Percentiles rank a stretch among this genome's conserved stretches.
These are phyloP conservation scores for Oreocharis arfaki DNA, from an alignment of 2,113 vertebrate genomes.

Conservation along the genomic window DNA sequence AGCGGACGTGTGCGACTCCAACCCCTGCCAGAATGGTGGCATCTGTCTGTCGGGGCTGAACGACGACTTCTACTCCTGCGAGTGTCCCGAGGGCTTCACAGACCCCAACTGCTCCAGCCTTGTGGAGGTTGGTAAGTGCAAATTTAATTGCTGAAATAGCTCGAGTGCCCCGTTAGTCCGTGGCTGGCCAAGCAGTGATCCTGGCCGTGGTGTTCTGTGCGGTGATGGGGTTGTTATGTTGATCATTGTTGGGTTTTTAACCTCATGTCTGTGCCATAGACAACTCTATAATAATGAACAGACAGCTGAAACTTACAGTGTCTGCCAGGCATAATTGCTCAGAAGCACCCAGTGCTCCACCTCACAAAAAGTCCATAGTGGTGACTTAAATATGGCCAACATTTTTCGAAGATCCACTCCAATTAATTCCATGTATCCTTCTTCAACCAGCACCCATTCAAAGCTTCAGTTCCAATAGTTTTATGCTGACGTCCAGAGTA, in stretches of 20 bases:
- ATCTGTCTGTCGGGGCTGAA: slow-evolving; percentile 69
- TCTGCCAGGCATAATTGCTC: neutral
- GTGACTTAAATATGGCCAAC: neutral
- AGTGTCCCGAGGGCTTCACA: slow-evolving; percentile 76
- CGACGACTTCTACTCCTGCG: slow-evolving; percentile 73
- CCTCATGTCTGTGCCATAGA: neutral
- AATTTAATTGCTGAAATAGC: slow-evolving; percentile 1
- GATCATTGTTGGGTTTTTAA: neutral
- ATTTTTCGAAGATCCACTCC: neutral
- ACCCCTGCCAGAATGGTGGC: slow-evolving; percentile 77
- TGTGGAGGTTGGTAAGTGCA: slow-evolving; percentile 85
- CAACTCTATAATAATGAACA: neutral
- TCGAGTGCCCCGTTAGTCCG: rapidly evolving
- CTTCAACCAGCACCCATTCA: neutral
- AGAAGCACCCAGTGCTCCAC: neutral
- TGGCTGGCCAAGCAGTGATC: neutral
- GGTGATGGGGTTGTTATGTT: neutral
- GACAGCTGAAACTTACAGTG: neutral
- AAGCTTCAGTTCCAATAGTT: neutral
- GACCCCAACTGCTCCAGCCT: slow-evolving; percentile 76
- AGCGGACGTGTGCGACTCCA: slow-evolving; percentile 74
- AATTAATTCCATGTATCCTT: neutral
- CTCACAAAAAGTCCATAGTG: neutral
- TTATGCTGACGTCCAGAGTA: neutral
- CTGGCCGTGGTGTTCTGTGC: rapidly evolving